Conservation (phyloP, 2,888 invertebrate genomes). For the Caenorhabditis sp. region DNA sequence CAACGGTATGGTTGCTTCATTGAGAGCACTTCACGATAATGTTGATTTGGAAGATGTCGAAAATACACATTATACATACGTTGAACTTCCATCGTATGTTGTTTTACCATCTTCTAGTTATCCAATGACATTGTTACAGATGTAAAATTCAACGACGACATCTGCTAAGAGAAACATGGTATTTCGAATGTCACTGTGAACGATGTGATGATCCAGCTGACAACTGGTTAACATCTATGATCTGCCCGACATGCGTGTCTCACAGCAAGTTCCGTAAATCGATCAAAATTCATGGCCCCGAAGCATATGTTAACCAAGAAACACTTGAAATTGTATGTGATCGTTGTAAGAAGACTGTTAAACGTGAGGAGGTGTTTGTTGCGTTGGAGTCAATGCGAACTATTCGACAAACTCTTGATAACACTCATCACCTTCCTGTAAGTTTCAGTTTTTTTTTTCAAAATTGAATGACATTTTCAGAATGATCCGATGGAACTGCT, state of each 20-base stretch:
- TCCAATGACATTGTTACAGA: slow-evolving; percentile 12
- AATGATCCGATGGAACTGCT: slow-evolving; percentile 22
- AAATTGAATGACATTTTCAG: slow-evolving; percentile 3
- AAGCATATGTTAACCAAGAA: slow-evolving; percentile 31
- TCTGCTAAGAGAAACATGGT: slow-evolving; percentile 68
- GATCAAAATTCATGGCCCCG: slow-evolving; percentile 30
- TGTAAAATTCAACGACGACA: slow-evolving; percentile 58
- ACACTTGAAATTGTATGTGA: slow-evolving; percentile 34
- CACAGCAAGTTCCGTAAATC: slow-evolving; percentile 27
- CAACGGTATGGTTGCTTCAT: slow-evolving; percentile 61
- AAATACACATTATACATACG: slow-evolving; percentile 69
- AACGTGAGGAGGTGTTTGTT: slow-evolving; percentile 25
- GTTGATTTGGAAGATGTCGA: slow-evolving; percentile 61
- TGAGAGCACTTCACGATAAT: slow-evolving; percentile 57
- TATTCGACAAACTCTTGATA: slow-evolving; percentile 25
- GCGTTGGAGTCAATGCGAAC: slow-evolving; percentile 36
- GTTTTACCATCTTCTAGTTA: neutral
- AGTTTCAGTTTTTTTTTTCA: neutral
- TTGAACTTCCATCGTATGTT: slow-evolving; percentile 63
- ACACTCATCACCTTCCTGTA: slow-evolving; percentile 17
- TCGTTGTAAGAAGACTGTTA: slow-evolving; percentile 20
- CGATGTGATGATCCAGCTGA: slow-evolving; percentile 66
- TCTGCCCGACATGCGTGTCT: slow-evolving; percentile 61
- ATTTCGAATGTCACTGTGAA: slow-evolving; percentile 68
- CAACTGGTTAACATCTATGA: slow-evolving; percentile 62